Base-by-base conservation (phyloP, 2,888 invertebrate species). In the Ceramica pisi region DNA sequence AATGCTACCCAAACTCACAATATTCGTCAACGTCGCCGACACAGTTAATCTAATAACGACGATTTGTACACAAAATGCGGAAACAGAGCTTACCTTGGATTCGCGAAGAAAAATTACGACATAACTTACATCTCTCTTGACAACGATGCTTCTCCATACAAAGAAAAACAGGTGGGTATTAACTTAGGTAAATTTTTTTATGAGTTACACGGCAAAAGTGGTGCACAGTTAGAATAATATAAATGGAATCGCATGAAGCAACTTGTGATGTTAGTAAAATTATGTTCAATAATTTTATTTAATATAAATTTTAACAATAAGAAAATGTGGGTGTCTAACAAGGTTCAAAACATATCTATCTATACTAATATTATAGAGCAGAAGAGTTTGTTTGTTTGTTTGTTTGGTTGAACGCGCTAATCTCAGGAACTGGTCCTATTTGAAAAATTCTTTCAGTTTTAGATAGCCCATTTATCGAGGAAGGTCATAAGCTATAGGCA, bases 21-120 rank as follows among this genome's bases (percentile, higher is more conserved):
- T 84, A 88, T 89, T 84, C 83, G 80, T 89, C 89, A 89, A 87
- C 84, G 89, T 88, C 89, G 69, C 64, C 48, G 57, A 64, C 77
- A 72, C 78, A 79, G 86, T 86, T 88, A 87, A 87, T 88, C 87
- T 85, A 86, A 86, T 88, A 89, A 89, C 87, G 70, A 86, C 88
- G 85, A 88, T 89, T 89, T 88, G 86, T 89, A 80, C 82, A 84
- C 86, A 81, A 87, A 85, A 82, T 82, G 81, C 79, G 84, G 82
- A 69, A 85, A 86, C 83, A 71, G 68, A 80, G 76, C 69, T 69
- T 83, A 86, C 87, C 70, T 72, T 62, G 69, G 68, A 60, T 68
- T 71, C 78, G 84, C 85, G 76, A 72, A 67, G 80, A 82, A 80
- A 78, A 62, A 82, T 82, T 65, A 67, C 79, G 82, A 67, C 67